These are phyloP conservation scores for Puma concolor DNA, from an alignment of 2,113 vertebrate genomes.

Conservation along the genomic window DNA sequence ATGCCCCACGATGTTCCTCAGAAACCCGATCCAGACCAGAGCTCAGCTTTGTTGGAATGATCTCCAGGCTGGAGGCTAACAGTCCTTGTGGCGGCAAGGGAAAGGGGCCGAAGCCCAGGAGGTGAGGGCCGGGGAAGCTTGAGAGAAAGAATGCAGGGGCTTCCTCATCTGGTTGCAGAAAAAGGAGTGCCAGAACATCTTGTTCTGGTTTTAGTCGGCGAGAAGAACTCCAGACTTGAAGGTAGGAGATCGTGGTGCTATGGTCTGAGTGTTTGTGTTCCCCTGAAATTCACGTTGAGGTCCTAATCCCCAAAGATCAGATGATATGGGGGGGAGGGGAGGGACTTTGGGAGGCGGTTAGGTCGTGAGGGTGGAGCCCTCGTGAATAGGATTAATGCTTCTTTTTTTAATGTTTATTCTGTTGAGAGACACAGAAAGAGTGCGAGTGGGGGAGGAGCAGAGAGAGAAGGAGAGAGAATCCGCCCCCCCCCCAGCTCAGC, in stretches of 20 bases:
- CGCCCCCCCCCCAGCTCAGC: background rate
- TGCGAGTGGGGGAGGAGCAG: background rate
- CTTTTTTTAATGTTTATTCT: background rate
- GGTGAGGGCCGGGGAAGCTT: background rate
- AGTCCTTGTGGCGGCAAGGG: accelerated
- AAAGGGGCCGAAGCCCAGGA: background rate
- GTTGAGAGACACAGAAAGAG: background rate
- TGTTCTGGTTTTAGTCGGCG: background rate
- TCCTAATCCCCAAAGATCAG: background rate
- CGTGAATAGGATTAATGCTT: background rate
- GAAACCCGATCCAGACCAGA: background rate
- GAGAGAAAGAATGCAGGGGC: background rate
- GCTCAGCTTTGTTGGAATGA: accelerated
- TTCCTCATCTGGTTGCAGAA: background rate
- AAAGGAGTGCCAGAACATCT: background rate
- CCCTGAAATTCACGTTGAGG: background rate
- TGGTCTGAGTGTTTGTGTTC: background rate
- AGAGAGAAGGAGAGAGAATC: background rate
- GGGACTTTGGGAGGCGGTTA: background rate
- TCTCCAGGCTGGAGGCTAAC: background rate
- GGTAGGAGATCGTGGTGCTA: background rate
- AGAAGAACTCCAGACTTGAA: background rate
- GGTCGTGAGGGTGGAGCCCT: background rate
- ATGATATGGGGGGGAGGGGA: background rate
- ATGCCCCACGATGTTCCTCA: accelerated